A percentile compares a stretch with the other conserved stretches of the same genome.
These are phyloP conservation scores for Rhabdornis inornatus DNA, from an alignment of 2,113 vertebrate genomes.

Conservation along the genomic window DNA sequence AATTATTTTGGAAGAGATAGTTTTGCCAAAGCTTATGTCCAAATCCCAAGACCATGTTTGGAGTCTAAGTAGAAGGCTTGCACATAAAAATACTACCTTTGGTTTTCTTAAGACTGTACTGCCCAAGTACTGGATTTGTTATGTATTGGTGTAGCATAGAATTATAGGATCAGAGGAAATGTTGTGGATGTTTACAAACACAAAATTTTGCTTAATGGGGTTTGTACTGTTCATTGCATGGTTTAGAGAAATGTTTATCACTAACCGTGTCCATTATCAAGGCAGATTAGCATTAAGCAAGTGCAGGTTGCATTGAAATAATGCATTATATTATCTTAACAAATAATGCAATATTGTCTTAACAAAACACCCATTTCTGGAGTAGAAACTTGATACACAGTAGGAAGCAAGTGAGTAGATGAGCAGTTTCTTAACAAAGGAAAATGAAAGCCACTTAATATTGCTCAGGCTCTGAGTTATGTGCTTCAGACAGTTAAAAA, in stretches of 20 bases:
- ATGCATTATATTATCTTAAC: not conserved
- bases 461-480: not conserved
- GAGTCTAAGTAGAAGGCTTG: not conserved
- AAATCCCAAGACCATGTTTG: not conserved
- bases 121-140: not conserved
- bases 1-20: not conserved
- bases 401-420: not conserved
- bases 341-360: not conserved
- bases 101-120: not conserved
- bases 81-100: not conserved
- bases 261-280: not conserved
- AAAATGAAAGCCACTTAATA: slow-evolving; percentile 15
- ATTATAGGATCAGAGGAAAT: not conserved
- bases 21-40: not conserved
- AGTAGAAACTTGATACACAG: not conserved
- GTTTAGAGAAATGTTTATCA: not conserved
- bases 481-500: slow-evolving; percentile 23
- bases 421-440: not conserved
- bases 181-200: not conserved
- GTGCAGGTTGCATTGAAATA: not conserved
- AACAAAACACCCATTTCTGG: not conserved
- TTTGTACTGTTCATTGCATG: not conserved
- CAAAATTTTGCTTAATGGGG: not conserved
- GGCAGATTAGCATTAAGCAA: not conserved
- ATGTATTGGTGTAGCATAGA: not conserved